phyloP scores from a whole-genome alignment of 2,888 invertebrate species.

The Callyntrura guangdongensis region DNA sequence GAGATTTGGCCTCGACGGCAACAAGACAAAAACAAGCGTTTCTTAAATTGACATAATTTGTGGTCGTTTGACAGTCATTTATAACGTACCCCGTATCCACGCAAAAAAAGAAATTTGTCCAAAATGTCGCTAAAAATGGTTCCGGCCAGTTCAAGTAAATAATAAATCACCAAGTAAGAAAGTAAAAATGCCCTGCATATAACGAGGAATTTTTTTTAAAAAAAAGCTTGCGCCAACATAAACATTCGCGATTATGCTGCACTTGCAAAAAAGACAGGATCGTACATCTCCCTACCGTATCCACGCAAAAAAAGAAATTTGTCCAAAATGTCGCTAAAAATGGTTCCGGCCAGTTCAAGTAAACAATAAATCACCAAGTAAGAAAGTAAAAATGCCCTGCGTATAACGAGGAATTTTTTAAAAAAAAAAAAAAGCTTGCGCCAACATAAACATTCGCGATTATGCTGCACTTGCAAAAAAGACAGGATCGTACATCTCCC shows the following conservation, averaged over 20 bases:
- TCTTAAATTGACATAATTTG: conserved; percentile 10
- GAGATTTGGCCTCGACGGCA: background rate
- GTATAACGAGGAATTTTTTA: background rate
- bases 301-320: background rate
- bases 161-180: conserved; percentile 14
- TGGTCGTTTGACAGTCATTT: background rate
- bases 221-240: background rate
- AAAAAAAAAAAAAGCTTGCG: background rate
- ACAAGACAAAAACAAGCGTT: background rate
- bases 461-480: too few relatives aligned
- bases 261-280: too few relatives aligned
- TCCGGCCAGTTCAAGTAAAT: background rate
- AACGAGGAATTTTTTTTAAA: background rate
- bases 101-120: background rate
- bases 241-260: background rate
- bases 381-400: background rate
- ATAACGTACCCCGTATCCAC: background rate
- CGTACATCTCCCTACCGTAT: background rate
- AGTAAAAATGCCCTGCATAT: background rate
- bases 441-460: background rate
- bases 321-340: conserved; percentile 11
- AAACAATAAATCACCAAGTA: conserved; percentile 25
- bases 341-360: conserved; percentile 7
- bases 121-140: conserved; percentile 33
- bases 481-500: too few relatives aligned